phyloP scores from a whole-genome alignment of 2,888 invertebrate species.

The Chymomyza fuscimana region DNA sequence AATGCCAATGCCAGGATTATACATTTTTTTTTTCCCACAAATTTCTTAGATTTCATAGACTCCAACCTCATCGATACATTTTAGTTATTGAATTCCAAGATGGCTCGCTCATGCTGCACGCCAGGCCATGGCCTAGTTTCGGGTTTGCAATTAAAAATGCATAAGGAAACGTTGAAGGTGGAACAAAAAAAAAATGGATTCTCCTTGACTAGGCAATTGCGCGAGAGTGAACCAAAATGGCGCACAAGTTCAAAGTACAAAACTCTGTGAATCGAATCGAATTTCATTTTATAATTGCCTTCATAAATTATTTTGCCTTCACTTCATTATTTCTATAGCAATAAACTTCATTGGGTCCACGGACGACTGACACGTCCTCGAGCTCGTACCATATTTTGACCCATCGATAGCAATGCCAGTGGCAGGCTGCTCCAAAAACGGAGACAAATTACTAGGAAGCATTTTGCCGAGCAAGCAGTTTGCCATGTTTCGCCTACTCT shows the following conservation, averaged over 20 bases:
- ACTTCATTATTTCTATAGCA: slow-evolving; percentile 59
- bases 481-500: slow-evolving; percentile 26
- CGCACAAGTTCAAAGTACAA: slow-evolving; percentile 21
- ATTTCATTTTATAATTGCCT: slow-evolving; percentile 59
- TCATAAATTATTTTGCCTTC: slow-evolving; percentile 57
- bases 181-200: too few relatives aligned
- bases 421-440: slow-evolving; percentile 20
- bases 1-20: not conserved
- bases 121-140: not conserved
- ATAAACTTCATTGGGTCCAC: slow-evolving; percentile 49
- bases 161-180: not conserved
- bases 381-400: not conserved
- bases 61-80: not conserved
- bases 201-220: not conserved
- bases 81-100: not conserved
- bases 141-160: not conserved
- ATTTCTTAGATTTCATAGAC: not conserved
- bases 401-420: not conserved
- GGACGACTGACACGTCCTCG: slow-evolving; percentile 15
- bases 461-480: slow-evolving; percentile 58
- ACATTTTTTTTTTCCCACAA: not conserved
- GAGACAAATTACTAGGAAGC: slow-evolving; percentile 60
- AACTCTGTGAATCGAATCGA: slow-evolving; percentile 35
- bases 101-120: not conserved
- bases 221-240: slow-evolving; percentile 1